Percentiles rank a stretch among this genome's conserved stretches.
Conservation (phyloP, 1,140 invertebrate species). For the Drosophila truncata region DNA sequence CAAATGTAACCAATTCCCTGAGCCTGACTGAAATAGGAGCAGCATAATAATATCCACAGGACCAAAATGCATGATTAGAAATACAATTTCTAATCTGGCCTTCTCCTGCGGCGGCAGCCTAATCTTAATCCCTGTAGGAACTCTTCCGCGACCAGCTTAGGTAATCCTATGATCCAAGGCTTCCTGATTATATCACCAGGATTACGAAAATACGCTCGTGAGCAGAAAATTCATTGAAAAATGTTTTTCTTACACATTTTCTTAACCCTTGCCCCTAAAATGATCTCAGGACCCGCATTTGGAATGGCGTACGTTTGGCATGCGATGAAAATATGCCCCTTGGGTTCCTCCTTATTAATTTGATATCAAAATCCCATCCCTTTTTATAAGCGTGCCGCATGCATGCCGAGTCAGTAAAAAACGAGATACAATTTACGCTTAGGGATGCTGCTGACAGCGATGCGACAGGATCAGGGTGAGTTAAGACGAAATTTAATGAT, state of each 20-base stretch:
- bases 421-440: constrained; percentile 18
- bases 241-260: neutral
- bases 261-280: constrained; percentile 38
- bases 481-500: neutral
- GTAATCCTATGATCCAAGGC: constrained; percentile 48
- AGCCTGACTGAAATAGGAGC: neutral
- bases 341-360: constrained; percentile 53
- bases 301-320: constrained; percentile 40
- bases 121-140: constrained; percentile 70
- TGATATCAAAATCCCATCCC: constrained; percentile 61
- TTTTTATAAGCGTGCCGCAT: constrained; percentile 13
- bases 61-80: neutral
- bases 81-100: constrained; percentile 38
- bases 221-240: constrained; percentile 46
- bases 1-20: neutral
- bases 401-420: constrained; percentile 41
- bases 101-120: constrained; percentile 53
- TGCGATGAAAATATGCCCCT: constrained; percentile 12
- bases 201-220: constrained; percentile 34
- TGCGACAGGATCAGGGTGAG: constrained; percentile 12
- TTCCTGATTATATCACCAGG: constrained; percentile 52
- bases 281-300: neutral
- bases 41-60: neutral
- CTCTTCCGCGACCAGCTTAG: constrained; percentile 29
- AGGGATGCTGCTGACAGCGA: constrained; percentile 61